Conservation (phyloP, 1,140 invertebrate genomes). For the Drosophila kanapiae region DNA sequence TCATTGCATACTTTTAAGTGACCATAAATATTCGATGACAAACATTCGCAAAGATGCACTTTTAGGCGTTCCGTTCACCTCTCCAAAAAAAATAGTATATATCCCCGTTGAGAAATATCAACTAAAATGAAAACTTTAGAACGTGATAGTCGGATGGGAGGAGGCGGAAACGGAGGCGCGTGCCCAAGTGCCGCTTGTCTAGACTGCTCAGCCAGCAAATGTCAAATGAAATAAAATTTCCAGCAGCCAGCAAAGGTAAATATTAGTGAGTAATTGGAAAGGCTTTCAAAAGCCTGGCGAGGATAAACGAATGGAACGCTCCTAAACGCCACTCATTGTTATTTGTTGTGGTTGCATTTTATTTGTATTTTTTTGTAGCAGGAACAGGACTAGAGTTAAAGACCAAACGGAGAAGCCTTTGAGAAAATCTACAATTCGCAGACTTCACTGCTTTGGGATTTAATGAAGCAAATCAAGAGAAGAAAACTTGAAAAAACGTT, state of each 20-base stretch:
- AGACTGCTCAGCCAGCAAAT: slow-evolving; percentile 54
- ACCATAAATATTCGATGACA: slow-evolving; percentile 55
- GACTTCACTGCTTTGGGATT: slow-evolving; percentile 31
- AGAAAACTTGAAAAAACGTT: slow-evolving; percentile 9
- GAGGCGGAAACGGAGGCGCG: slow-evolving; percentile 39
- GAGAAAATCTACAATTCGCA: slow-evolving; percentile 3
- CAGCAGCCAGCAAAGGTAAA: slow-evolving; percentile 48
- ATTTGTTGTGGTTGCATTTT: slow-evolving; percentile 41
- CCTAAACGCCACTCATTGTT: slow-evolving; percentile 57
- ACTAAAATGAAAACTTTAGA: slow-evolving; percentile 26
- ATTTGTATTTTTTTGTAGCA: not conserved
- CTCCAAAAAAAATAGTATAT: not conserved
- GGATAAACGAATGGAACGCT: not conserved
- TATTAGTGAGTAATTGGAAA: slow-evolving; percentile 66
- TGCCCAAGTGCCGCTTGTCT: slow-evolving; percentile 67
- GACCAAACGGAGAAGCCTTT: slow-evolving; percentile 7
- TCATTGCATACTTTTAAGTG: slow-evolving; percentile 64
- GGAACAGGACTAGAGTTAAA: slow-evolving; percentile 27
- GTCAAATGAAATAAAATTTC: slow-evolving; percentile 67
- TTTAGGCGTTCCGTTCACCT: slow-evolving; percentile 31
- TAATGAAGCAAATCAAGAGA: slow-evolving; percentile 45
- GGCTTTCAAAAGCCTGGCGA: slow-evolving; percentile 19
- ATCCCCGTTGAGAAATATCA: slow-evolving; percentile 34
- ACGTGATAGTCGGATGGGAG: slow-evolving; percentile 18
- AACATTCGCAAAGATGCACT: slow-evolving; percentile 37